Percentiles rank a stretch among this genome's conserved stretches.
Conservation (phyloP, 2,888 invertebrate genomes). For the Cheilosia grossa region DNA sequence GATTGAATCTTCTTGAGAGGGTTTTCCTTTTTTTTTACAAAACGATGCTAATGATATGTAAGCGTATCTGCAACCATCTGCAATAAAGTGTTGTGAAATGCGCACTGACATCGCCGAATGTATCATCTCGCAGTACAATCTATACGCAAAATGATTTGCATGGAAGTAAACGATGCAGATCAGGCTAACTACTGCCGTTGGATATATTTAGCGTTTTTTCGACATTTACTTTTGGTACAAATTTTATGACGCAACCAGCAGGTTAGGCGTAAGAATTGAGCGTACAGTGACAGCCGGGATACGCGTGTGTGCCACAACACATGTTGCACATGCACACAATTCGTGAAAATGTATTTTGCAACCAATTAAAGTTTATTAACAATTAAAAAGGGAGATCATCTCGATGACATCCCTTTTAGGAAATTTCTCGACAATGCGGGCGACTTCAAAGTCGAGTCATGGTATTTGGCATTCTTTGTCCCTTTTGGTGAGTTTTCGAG, state of each 20-base stretch:
- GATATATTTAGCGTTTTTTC: slow-evolving; percentile 18
- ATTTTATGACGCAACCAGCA: slow-evolving; percentile 19
- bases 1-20: slow-evolving; percentile 32
- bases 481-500: background rate
- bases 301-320: slow-evolving; percentile 27
- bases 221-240: slow-evolving; percentile 15
- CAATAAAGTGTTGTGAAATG: slow-evolving; percentile 47
- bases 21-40: slow-evolving; percentile 14
- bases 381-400: slow-evolving; percentile 20
- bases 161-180: slow-evolving; percentile 38
- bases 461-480: background rate
- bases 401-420: slow-evolving; percentile 17
- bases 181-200: background rate
- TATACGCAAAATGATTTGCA: slow-evolving; percentile 36
- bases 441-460: slow-evolving; percentile 6
- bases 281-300: background rate
- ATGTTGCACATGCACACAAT: slow-evolving; percentile 37
- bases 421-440: slow-evolving; percentile 1
- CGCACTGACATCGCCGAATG: slow-evolving; percentile 23
- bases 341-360: slow-evolving; percentile 30
- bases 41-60: slow-evolving; percentile 33
- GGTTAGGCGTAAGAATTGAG: slow-evolving; percentile 5
- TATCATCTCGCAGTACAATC: slow-evolving; percentile 40
- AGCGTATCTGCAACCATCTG: slow-evolving; percentile 45
- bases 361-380: slow-evolving; percentile 50